Percentiles rank a stretch among this genome's conserved stretches.
Conservation (phyloP, 2,113 vertebrate genomes). For the Istiophorus platypterus region DNA sequence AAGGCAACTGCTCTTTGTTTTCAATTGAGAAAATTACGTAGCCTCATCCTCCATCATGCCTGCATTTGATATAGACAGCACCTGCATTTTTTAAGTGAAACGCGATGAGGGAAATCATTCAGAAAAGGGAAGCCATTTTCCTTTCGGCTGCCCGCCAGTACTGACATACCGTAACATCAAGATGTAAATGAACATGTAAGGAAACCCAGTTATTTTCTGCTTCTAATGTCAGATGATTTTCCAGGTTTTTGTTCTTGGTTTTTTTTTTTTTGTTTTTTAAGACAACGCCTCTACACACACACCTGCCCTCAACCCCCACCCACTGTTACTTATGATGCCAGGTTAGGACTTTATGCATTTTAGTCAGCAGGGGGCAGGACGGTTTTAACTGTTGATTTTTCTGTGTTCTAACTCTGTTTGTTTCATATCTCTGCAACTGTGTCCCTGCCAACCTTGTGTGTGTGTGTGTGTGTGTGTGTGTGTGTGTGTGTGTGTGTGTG, state of each 20-base stretch:
- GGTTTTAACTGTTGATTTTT: slow-evolving; percentile 52
- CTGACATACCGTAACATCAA: slow-evolving; percentile 26
- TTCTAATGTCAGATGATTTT: slow-evolving; percentile 31
- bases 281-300: slow-evolving; percentile 16
- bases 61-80: slow-evolving; percentile 11
- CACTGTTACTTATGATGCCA: slow-evolving; percentile 11
- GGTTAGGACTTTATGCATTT: slow-evolving; percentile 63
- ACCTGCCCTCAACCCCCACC: neutral
- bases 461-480: slow-evolving; percentile 5
- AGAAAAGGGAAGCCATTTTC: slow-evolving; percentile 22
- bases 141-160: slow-evolving; percentile 29
- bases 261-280: too few species aligned
- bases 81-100: slow-evolving; percentile 5
- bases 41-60: neutral
- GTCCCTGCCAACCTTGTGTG: slow-evolving; percentile 54
- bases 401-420: slow-evolving; percentile 43
- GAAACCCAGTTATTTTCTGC: slow-evolving; percentile 32
- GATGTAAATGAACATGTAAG: slow-evolving; percentile 55
- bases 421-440: slow-evolving; percentile 45
- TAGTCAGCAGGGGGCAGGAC: slow-evolving; percentile 75
- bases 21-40: neutral
- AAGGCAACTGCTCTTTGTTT: slow-evolving; percentile 10
- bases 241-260: slow-evolving; percentile 42
- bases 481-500: too few species aligned
- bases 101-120: neutral